Percentiles rank a stretch among this genome's conserved stretches.
Evolutionary conservation across 2,113 vertebrate genomes (phyloP).

Genomic region (Brachirus orientalis): DNA sequence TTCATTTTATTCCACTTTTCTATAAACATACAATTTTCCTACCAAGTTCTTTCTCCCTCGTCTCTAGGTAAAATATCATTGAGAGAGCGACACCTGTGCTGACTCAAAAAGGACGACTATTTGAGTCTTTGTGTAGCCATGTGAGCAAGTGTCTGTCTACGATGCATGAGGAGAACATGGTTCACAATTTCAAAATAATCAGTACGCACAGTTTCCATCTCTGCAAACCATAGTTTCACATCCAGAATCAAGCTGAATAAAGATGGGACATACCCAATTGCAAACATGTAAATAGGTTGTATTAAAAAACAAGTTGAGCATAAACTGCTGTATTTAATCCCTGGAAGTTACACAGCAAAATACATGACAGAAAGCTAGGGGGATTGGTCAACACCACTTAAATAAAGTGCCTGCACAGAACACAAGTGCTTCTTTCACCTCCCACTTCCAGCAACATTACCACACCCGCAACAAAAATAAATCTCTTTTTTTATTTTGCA

Average conservation of each 20-base stretch:
- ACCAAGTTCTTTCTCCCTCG: too few relatives aligned
- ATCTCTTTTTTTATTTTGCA: background rate
- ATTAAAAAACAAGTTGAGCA: background rate
- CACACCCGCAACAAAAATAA: slow-evolving; percentile 27
- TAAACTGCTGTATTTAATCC: slow-evolving; percentile 61
- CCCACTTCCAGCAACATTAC: slow-evolving; percentile 23
- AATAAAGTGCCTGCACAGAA: too few relatives aligned
- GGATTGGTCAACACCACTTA: slow-evolving; percentile 50
- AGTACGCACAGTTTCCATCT: slow-evolving; percentile 59
- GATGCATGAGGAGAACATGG: too few relatives aligned
- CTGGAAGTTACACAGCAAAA: slow-evolving; percentile 86
- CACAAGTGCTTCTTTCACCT: slow-evolving; percentile 31
- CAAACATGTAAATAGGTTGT: background rate
- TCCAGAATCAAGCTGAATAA: background rate
- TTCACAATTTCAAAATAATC: too few relatives aligned
- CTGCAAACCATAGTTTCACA: slow-evolving; percentile 41
- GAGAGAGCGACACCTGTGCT: too few relatives aligned
- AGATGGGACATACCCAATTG: slow-evolving; percentile 4
- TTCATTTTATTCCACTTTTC: too few relatives aligned
- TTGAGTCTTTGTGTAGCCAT: too few relatives aligned
- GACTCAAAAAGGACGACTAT: too few relatives aligned
- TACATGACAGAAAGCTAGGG: slow-evolving; percentile 4
- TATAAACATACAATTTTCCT: too few relatives aligned
- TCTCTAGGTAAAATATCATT: too few relatives aligned
- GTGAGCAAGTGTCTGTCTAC: too few relatives aligned